Conservation (phyloP, 2,113 vertebrate species). For the Peromyscus maniculatus region DNA sequence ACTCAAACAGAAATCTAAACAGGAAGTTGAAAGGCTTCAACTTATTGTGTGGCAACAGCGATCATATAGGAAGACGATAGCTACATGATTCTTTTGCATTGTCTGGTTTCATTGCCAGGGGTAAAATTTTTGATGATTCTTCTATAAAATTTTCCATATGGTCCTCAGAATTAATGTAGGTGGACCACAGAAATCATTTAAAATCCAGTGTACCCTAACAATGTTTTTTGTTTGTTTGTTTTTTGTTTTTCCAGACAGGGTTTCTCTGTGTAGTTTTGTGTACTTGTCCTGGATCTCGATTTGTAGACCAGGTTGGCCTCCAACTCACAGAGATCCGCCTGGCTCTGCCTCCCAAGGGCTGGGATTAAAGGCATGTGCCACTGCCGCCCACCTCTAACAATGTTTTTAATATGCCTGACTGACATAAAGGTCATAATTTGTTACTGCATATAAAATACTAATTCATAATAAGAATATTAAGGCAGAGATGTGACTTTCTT, state of each 20-base stretch:
- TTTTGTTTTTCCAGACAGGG: too few species aligned
- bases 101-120: background rate
- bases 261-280: too few species aligned
- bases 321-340: too few species aligned
- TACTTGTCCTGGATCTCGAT: too few species aligned
- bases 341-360: too few species aligned
- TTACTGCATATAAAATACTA: background rate
- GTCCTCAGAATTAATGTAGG: background rate
- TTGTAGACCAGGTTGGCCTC: too few species aligned
- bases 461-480: background rate
- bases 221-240: background rate
- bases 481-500: background rate
- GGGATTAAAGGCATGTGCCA: too few species aligned
- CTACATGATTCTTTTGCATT: background rate
- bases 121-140: background rate
- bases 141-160: background rate
- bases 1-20: background rate
- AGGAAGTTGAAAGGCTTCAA: background rate
- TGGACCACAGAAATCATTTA: background rate
- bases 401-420: background rate
- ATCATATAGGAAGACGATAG: background rate
- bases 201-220: background rate
- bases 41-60: too few species aligned
- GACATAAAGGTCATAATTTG: background rate
- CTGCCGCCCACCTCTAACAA: background rate